Base-by-base conservation (phyloP, 2,888 invertebrate species). In the Metacarcinus magister region DNA sequence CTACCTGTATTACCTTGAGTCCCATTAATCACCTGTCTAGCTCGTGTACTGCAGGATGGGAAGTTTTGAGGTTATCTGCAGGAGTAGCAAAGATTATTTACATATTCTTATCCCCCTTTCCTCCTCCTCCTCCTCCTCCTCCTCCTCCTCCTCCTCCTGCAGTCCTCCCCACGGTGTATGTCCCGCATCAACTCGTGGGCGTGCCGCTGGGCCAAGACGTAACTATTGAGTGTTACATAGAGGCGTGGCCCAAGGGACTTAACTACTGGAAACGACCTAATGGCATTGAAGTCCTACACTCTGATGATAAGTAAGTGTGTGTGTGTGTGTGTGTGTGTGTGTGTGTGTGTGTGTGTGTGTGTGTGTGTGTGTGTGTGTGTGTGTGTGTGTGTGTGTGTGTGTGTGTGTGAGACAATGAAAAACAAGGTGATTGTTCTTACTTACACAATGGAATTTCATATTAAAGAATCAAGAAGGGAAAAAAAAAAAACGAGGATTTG, bases 191-290 rank as follows among this genome's bases (percentile, higher is more conserved):
- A 94, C 95, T 97, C 82, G 96, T 97, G n/a, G 96, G 95, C 44
- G 96, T 95, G 3, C 95, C 93, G 67, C 87, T 95, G 19, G 96
- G 96, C 19, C 96, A 97, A 48, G 95, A 97, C 87, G 96, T 96
- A 43, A 96, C 94, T 82, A 89, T 97, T 16, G 96, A 97, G 90
- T 97, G 97, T 32, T 96, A 95, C 95, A 96, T 97, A 23, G 96
- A 97, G 90, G 97, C 97, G n/a, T 97, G 95, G 95, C 97, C 97
- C 0, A 89, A 95, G 23, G 96, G 96, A 8, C 96, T 96, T 32
- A 97, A 96, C 96, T 97, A 97, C 95, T 97, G 97, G 97, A 97
- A 96, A 94, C 92, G 96, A 32, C 97, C 97, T 19, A 94, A 96
- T n/a, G 97, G 97, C 16, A 94, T 96, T 32, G 96, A 97, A 48